Evolutionary conservation across 2,888 invertebrate genomes (phyloP), one percentile per base, ranked within the genome.

Genomic region (Cotesia congregata): DNA sequence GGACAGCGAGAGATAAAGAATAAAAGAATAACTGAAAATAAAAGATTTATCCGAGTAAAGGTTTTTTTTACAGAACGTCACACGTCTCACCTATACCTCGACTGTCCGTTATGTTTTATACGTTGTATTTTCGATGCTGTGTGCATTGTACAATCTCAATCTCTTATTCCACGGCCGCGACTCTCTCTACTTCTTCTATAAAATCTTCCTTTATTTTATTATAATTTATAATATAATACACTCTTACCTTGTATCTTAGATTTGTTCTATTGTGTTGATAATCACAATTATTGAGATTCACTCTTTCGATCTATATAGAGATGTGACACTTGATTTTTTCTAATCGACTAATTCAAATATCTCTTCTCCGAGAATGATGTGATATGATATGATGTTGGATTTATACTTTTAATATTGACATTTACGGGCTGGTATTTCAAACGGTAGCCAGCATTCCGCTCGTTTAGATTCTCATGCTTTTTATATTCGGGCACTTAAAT

Each of bases 61-160:
- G 62, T 50, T 61, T 61, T 76, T 67, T 30, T 61, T 71, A 64
- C 72, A 68, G 76, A 79, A 78, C 79, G 75, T 80, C 81, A 80
- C 77, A 78, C 77, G 79, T 79, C 80, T 76, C 77, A 50, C 50
- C 72, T 38, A 79, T 30, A 30, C 30, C 30, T 30, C 78, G 81
- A 79, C 79, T 81, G 78, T 73, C 40, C 40, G 60, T 59, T 67
- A 60, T 74, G 30, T 30, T 17, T 17, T 30, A 30, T 30, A 30
- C 30, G 3, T 73, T 12, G 6, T 65, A 20, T 41, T 50, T 60
- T 9, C 38, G n/a, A 12, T 60, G 9, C 59, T 38, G 40, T 40
- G 12, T 50, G 50, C 50, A 50, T 50, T 50, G 50, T 50, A 50
- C 50, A 50, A 50, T 50, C 50, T 50, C 12, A 50, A 50, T 50